phyloP scores from a whole-genome alignment of 2,797 vertebrate species.

The Microcaecilia unicolor region DNA sequence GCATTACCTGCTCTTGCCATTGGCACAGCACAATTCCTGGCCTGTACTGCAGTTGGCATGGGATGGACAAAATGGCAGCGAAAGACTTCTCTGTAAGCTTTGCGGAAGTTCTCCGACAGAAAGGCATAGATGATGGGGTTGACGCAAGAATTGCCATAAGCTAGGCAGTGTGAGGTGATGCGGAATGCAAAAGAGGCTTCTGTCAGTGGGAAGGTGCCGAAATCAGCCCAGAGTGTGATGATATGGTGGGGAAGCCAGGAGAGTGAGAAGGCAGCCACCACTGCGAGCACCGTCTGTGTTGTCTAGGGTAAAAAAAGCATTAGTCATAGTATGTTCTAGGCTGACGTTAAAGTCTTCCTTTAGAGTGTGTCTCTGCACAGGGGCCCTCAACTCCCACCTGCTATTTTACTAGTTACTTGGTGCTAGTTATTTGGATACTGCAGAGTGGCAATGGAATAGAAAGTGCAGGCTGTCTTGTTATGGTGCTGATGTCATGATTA shows the following conservation, averaged over 20 bases:
- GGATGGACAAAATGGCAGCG: background rate
- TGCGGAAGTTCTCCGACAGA: conserved; percentile 3
- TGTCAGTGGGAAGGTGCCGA: background rate
- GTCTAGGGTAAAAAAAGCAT: background rate
- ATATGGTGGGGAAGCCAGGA: conserved; percentile 6
- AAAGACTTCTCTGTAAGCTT: background rate
- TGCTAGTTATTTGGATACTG: no score
- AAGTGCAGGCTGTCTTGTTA: no score
- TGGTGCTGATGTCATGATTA: no score
- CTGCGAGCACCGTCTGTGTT: background rate
- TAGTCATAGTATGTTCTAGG: no score
- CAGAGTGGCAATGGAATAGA: no score
- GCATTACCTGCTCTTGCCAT: background rate
- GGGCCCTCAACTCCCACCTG: no score
- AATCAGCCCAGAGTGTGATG: background rate
- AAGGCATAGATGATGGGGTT: conserved; percentile 5
- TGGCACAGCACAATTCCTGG: background rate
- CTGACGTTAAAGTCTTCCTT: no score
- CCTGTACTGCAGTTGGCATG: no score
- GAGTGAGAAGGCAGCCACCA: background rate
- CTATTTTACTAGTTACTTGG: no score
- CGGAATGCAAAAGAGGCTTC: background rate
- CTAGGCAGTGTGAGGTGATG: background rate
- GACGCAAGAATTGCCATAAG: conserved; percentile 1
- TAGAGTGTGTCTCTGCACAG: no score